Percentiles rank a stretch among this genome's conserved stretches.
These are phyloP conservation scores for Oscheius myriophilus DNA, from an alignment of 2,888 invertebrate genomes.

Conservation along the genomic window DNA sequence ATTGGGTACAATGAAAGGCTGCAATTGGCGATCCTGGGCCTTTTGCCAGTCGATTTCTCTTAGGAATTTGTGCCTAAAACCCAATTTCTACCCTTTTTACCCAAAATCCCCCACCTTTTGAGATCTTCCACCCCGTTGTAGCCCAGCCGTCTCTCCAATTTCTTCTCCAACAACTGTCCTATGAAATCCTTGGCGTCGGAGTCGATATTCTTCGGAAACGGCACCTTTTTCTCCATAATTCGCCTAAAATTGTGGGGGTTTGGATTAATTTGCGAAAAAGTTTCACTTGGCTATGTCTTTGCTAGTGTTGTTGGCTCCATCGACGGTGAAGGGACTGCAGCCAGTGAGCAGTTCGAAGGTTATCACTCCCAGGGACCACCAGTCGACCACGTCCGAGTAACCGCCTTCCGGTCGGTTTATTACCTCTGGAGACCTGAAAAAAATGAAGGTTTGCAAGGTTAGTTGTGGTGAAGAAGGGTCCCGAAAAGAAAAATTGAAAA, in stretches of 20 bases:
- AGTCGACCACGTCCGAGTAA: conserved; percentile 82
- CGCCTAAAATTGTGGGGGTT: conserved; percentile 74
- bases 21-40: conserved; percentile 81
- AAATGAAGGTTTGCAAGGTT: neutral
- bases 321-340: conserved; percentile 95
- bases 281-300: conserved; percentile 85
- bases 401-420: conserved; percentile 59
- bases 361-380: conserved; percentile 95
- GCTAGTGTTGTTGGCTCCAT: conserved; percentile 91
- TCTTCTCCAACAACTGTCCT: conserved; percentile 84
- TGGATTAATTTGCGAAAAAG: neutral
- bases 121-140: conserved; percentile 89
- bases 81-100: too few relatives aligned
- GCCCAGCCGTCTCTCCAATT: conserved; percentile 86
- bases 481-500: neutral
- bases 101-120: conserved; percentile 75
- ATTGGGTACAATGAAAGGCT: conserved; percentile 90
- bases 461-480: neutral
- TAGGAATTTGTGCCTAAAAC: conserved; percentile 58
- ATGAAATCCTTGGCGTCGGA: conserved; percentile 82
- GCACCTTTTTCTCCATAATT: conserved; percentile 87
- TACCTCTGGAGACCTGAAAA: conserved; percentile 55
- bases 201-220: conserved; percentile 85
- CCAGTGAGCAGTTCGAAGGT: conserved; percentile 95
- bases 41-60: conserved; percentile 84